Base-by-base conservation (phyloP, 2,888 invertebrate genomes). In the Sminthurinus aureus region DNA sequence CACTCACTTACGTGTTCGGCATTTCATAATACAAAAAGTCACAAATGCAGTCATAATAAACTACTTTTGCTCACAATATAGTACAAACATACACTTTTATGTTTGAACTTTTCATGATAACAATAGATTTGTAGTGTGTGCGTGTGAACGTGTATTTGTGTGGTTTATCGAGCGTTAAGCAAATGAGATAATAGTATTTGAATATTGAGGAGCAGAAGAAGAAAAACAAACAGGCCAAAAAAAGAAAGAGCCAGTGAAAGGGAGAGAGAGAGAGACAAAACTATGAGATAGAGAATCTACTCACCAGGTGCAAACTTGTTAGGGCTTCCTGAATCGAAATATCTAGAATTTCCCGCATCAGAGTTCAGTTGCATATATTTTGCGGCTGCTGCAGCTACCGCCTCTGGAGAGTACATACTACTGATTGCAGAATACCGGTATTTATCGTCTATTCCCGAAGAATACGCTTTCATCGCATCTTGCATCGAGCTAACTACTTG, bases 221-320 rank as follows among this genome's bases (percentile, higher is more conserved):
- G 38, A 38, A 38, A 38, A 38, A 38, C 38, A 38, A 38, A 38
- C 6, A 38, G 38, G 38, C 38, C 1, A 38, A 38, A 38, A 38
- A 38, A 38, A 38, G 38, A 38, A 38, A 38, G 38, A 38, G 6
- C 1, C 3, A 38, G 38, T 4, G 38, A 4, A 6, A 38, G 11
- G 13, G 71, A 11, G 71, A 71, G 71, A 71, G 71, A 71, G 38
- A 38, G 20, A 71, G 71, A 20, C 9, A 71, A 20, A 71, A 20
- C 13, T 76, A 50, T 24, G 24, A 52, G 38, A 50, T 20, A 51
- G 18, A 38, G 76, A 79, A 79, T 76, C n/a, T 86, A 85, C 88
- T 88, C 86, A 88, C 88, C 88, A 87, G 88, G 87, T 85, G 87
- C 86, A 85, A 85, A 88, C 86, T 88, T 87, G 86, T 87, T 87